Percentiles rank a stretch among this genome's conserved stretches.
These are phyloP conservation scores for Venusia cambrica DNA, from an alignment of 2,888 invertebrate species.

Conservation along the genomic window DNA sequence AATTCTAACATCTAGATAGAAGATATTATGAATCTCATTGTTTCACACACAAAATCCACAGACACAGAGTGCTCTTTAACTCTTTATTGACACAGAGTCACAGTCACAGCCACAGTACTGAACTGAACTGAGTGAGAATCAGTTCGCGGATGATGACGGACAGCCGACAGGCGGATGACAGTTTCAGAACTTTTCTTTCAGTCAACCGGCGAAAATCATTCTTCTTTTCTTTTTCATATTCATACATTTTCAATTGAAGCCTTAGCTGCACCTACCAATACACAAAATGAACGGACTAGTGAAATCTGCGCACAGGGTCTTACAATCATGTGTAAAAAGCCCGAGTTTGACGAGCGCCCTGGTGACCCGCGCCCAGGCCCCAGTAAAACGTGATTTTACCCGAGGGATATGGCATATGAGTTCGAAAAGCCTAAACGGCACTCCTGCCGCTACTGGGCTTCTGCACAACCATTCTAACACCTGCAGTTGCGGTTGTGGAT, in stretches of 20 bases:
- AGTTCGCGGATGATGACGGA: no score
- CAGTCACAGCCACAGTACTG: no score
- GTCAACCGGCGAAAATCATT: constrained; percentile 23
- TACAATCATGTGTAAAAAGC: constrained; percentile 63
- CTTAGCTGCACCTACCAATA: no score
- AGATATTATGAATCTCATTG: no score
- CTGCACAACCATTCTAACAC: constrained; percentile 81
- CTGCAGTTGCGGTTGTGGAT: constrained; percentile 86
- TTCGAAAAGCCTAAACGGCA: constrained; percentile 61
- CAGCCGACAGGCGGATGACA: no score
- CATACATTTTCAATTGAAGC: no score
- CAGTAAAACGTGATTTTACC: constrained; percentile 83
- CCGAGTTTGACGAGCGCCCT: constrained; percentile 56
- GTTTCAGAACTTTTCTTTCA: constrained; percentile 25
- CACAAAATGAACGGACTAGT: constrained; percentile 86
- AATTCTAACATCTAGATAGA: no score
- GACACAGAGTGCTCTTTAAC: no score
- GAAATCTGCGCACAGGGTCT: constrained; percentile 80
- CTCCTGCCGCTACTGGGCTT: constrained; percentile 50
- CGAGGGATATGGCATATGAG: constrained; percentile 89
- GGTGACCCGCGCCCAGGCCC: constrained; percentile 59
- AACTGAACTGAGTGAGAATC: no score
- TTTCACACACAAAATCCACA: no score
- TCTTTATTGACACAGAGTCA: no score
- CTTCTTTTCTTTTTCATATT: constrained; percentile 33